Conservation (phyloP, 2,888 invertebrate genomes). For the Onthophagus sagittarius region DNA sequence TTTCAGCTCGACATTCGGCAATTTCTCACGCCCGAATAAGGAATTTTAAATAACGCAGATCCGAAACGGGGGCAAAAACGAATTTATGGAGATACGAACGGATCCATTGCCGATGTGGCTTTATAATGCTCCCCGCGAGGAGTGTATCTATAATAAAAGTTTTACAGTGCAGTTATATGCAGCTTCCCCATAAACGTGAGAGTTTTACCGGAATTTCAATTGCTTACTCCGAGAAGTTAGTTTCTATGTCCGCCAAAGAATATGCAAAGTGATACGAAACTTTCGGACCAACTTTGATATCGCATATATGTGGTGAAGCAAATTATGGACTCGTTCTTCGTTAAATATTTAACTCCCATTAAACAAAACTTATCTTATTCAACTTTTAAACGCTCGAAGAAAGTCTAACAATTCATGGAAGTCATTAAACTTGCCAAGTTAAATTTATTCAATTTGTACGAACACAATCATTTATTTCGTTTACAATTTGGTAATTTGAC, state of each 20-base stretch:
- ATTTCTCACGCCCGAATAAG: slow-evolving; percentile 2
- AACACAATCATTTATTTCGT: background rate
- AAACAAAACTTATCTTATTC: background rate
- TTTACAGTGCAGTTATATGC: background rate
- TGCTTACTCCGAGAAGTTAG: background rate
- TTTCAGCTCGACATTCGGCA: background rate
- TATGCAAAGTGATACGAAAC: background rate
- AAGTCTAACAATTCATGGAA: background rate
- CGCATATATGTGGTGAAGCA: background rate
- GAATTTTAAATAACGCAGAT: background rate
- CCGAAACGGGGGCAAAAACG: background rate
- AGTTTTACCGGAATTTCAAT: background rate
- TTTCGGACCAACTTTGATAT: background rate
- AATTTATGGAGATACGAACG: background rate
- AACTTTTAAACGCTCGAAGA: background rate
- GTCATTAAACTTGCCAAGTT: background rate
- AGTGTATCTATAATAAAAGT: background rate
- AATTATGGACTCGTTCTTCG: background rate
- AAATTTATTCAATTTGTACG: no score
- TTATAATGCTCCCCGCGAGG: background rate
- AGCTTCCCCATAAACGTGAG: background rate
- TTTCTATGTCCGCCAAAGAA: background rate
- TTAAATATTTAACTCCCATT: background rate
- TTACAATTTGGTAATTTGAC: background rate
- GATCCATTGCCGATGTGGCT: background rate